These are phyloP conservation scores for Drosophila basisetae DNA, from an alignment of 2,888 invertebrate species.

Conservation along the genomic window DNA sequence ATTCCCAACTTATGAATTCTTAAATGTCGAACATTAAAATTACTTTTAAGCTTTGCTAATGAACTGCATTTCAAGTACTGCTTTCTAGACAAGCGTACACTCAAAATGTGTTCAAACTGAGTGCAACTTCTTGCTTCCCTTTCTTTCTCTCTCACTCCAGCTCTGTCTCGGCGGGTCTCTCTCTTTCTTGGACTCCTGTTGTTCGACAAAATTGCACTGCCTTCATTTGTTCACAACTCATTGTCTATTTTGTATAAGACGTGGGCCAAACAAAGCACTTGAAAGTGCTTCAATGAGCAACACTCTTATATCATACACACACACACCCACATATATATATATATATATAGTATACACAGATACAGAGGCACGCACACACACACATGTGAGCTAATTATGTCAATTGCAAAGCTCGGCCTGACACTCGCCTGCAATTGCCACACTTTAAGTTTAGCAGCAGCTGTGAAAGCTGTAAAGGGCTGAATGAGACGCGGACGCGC, in stretches of 20 bases:
- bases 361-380: background rate
- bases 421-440: conserved; percentile 58
- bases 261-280: conserved; percentile 50
- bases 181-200: background rate
- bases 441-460: conserved; percentile 47
- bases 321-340: background rate
- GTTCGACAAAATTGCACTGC: conserved; percentile 3
- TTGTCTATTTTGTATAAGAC: conserved; percentile 28
- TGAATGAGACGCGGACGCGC: conserved; percentile 6
- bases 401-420: conserved; percentile 63
- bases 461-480: conserved; percentile 10
- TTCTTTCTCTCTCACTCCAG: background rate
- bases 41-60: background rate
- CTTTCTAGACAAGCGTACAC: background rate
- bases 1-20: background rate
- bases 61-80: background rate
- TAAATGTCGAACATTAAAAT: background rate
- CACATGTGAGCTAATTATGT: conserved; percentile 64
- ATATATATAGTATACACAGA: too few relatives aligned
- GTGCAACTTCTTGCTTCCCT: background rate
- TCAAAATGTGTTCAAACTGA: background rate
- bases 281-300: conserved; percentile 34
- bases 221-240: conserved; percentile 31
- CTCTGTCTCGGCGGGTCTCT: background rate
- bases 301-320: conserved; percentile 18